phyloP scores from a whole-genome alignment of 2,797 vertebrate species.

The Sebastes trivittatus region DNA sequence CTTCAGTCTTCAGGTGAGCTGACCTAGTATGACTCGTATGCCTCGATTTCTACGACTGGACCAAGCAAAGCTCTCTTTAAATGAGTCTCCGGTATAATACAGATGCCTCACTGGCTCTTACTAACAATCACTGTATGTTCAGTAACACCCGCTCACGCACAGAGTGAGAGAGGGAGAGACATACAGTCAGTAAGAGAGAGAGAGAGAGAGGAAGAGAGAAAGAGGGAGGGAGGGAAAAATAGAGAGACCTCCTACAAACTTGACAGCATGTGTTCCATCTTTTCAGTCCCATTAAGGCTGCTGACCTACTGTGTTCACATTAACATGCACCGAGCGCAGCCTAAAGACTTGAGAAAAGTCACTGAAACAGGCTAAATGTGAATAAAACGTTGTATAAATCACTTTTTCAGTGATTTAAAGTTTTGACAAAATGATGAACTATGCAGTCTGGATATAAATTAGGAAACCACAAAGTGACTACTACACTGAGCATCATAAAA shows the following conservation, averaged over 20 bases:
- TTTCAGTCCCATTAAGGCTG: conserved; percentile 71
- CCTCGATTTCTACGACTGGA: conserved; percentile 32
- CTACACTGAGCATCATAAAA: background rate
- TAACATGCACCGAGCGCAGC: background rate
- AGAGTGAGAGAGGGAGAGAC: conserved; percentile 53
- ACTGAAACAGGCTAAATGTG: background rate
- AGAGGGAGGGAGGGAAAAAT: conserved; percentile 50
- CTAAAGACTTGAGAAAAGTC: background rate
- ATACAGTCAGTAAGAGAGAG: conserved; percentile 25
- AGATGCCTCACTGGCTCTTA: conserved; percentile 74
- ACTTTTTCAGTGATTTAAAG: background rate
- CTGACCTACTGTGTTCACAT: conserved; percentile 61
- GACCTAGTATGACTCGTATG: conserved; percentile 46
- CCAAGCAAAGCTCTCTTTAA: conserved; percentile 55
- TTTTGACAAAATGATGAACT: background rate
- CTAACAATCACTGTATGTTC: conserved; percentile 77
- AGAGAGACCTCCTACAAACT: conserved; percentile 77
- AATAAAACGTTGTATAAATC: too few species aligned
- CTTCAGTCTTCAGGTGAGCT: conserved; percentile 62
- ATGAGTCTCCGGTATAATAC: conserved; percentile 62
- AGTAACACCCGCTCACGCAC: conserved; percentile 73
- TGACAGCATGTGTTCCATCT: conserved; percentile 76
- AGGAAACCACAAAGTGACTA: background rate
- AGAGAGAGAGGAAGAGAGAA: conserved; percentile 22
- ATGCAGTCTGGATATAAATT: background rate